Evolutionary conservation across 1,140 invertebrate genomes (phyloP), one percentile per base, ranked within the genome.

Genomic region (Melitaea cinxia): DNA sequence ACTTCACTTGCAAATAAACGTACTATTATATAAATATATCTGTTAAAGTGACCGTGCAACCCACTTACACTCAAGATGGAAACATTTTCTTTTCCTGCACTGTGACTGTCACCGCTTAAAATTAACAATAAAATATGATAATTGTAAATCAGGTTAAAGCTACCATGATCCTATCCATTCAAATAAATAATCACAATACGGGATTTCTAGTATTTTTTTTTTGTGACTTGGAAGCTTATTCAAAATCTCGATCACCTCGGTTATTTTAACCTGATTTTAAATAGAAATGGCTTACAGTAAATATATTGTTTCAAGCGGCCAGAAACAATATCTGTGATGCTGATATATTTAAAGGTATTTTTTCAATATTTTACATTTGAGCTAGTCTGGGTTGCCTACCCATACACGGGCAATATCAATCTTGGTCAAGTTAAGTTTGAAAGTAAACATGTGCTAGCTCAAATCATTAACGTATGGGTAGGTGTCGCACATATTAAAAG

Each of bases 361-460:
- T 67, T 74, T 72, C 52, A 26, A 61, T 77, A 75, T 66, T 61
- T 54, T 68, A 56, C 45, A 61, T 75, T 80, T 79, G 82, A 88
- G 82, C 88, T 88, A 90, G 88, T 60, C 88, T 89, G 75, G 3
- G 15, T 19, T 39, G 69, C 68, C 83, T 83, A 79, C 80, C 84
- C 83, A 85, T 73, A 82, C 61, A 66, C 79, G 68, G 80, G 67
- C 66, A 55, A 35, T 78, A 72, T 75, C 72, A 57, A 59, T 58
- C 62, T 68, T 61, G 39, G 50, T 53, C 24, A 23, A 63, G 42
- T 65, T 56, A 39, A 47, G 42, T 47, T 70, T 72, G 72, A 89
- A 77, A 77, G 63, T 60, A 83, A 84, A 68, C 77, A 54, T 60
- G 85, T 63, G 88, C 88, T 90, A 88, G 88, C 85, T 86, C 87